Percentiles rank a stretch among this genome's conserved stretches.
These are phyloP conservation scores for Alosa sapidissima DNA, from an alignment of 2,797 vertebrate species.

Conservation along the genomic window DNA sequence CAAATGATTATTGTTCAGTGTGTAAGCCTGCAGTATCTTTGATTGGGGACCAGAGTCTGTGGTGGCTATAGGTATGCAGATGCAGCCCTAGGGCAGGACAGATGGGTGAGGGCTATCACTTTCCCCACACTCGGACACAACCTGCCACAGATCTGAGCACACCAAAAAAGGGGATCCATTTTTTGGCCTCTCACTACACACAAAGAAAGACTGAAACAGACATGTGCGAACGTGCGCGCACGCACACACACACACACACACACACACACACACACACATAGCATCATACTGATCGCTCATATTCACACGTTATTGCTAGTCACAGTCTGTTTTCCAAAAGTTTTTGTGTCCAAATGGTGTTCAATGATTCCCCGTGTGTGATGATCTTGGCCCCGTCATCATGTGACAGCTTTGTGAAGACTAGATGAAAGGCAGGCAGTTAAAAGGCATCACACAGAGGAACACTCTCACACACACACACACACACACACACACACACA, in stretches of 20 bases:
- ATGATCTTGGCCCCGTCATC: background rate
- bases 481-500: conserved; percentile 28
- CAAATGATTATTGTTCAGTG: background rate
- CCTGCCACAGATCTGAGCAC: background rate
- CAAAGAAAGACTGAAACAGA: background rate
- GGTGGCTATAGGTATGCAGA: background rate
- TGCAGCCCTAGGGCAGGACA: background rate
- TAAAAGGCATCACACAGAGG: background rate
- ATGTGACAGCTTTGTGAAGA: conserved; percentile 22
- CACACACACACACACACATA: conserved; percentile 37
- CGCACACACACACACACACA: conserved; percentile 28
- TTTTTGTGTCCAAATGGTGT: background rate
- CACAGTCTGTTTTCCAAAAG: conserved; percentile 2
- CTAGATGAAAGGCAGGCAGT: conserved; percentile 13
- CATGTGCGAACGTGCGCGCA: background rate
- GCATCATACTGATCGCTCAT: background rate
- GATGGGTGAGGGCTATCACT: background rate
- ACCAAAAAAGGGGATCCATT: background rate
- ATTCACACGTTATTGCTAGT: background rate
- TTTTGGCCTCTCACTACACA: background rate
- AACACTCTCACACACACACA: background rate
- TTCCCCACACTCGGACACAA: background rate
- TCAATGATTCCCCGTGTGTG: conserved; percentile 6
- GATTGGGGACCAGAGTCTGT: too few species aligned
- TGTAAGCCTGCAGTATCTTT: too few species aligned